phyloP scores from a whole-genome alignment of 2,888 invertebrate genomes.

The Eupithecia tripunctaria region DNA sequence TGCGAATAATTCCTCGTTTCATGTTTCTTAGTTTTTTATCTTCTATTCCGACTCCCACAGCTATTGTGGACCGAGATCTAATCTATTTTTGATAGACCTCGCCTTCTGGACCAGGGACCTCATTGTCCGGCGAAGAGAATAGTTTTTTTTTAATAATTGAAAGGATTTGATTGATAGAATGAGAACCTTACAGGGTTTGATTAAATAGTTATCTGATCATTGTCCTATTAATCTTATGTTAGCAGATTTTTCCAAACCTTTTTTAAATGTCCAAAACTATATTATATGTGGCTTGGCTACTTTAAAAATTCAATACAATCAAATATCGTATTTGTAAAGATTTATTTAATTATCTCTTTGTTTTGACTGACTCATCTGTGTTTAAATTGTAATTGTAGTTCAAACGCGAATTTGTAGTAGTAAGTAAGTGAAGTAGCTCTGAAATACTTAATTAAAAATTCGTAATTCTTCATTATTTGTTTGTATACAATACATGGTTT shows the following conservation, averaged over 20 bases:
- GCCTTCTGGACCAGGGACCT: conserved; percentile 66
- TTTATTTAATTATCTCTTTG: too few species aligned
- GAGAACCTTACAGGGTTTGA: conserved; percentile 27
- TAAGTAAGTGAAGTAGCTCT: too few species aligned
- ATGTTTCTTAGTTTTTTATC: conserved; percentile 78
- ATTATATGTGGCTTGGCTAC: too few species aligned
- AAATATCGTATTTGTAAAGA: too few species aligned
- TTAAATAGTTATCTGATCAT: conserved; percentile 34
- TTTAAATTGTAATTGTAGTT: background rate
- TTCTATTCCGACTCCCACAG: conserved; percentile 73
- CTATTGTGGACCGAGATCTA: conserved; percentile 77
- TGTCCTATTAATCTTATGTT: conserved; percentile 21
- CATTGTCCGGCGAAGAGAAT: conserved; percentile 73
- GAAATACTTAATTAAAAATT: too few species aligned
- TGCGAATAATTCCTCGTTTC: conserved; percentile 84
- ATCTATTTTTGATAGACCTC: conserved; percentile 83
- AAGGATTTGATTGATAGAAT: conserved; percentile 75
- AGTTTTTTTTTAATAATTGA: conserved; percentile 52
- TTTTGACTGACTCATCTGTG: background rate
- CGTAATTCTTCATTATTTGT: too few species aligned
- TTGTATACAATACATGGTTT: background rate
- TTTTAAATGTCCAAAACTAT: too few species aligned
- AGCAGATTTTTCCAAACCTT: background rate
- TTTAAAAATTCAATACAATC: too few species aligned
- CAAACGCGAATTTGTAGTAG: background rate